Conservation (phyloP, 64 coral and sea anemone genomes). For the Dendrophyllia cribrosa region DNA sequence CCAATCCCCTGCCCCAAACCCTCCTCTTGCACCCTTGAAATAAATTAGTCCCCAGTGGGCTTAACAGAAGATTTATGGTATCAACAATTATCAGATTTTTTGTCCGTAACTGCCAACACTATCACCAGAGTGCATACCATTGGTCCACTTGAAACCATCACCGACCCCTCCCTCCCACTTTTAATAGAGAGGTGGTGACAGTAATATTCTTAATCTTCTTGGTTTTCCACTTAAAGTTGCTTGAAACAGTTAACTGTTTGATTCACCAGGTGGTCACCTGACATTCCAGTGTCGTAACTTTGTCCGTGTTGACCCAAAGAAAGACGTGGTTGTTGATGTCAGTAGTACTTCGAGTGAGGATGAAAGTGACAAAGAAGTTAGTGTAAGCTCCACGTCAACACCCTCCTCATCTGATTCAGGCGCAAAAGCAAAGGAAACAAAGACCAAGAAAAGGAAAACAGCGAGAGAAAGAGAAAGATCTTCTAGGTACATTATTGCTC, state of each 20-base stretch:
- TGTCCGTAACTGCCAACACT: too few relatives aligned
- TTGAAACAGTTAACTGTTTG: background rate
- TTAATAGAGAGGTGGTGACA: too few relatives aligned
- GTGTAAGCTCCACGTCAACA: conserved; percentile 80
- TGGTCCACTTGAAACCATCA: too few relatives aligned
- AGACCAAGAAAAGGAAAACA: conserved; percentile 54
- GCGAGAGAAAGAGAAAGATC: conserved; percentile 27
- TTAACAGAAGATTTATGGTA: too few relatives aligned
- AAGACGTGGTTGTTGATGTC: conserved; percentile 97
- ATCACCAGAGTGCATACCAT: too few relatives aligned
- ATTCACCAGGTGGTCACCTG: conserved; percentile 83
- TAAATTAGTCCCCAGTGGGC: too few relatives aligned
- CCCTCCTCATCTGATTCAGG: conserved; percentile 59
- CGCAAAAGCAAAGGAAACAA: conserved; percentile 8
- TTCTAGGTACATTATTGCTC: background rate
- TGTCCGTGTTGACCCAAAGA: conserved; percentile 86
- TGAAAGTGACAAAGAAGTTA: conserved; percentile 63
- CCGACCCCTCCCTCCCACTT: too few relatives aligned
- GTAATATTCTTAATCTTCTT: background rate
- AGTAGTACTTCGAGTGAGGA: conserved; percentile 99
- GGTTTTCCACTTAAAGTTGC: background rate
- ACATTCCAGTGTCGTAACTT: conserved; percentile 98
- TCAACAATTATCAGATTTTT: too few relatives aligned
- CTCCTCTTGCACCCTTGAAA: too few relatives aligned
- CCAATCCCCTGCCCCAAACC: too few relatives aligned